Conservation (phyloP, 53 echinoderm and acorn worm species). For the Pentamera pediparva region DNA sequence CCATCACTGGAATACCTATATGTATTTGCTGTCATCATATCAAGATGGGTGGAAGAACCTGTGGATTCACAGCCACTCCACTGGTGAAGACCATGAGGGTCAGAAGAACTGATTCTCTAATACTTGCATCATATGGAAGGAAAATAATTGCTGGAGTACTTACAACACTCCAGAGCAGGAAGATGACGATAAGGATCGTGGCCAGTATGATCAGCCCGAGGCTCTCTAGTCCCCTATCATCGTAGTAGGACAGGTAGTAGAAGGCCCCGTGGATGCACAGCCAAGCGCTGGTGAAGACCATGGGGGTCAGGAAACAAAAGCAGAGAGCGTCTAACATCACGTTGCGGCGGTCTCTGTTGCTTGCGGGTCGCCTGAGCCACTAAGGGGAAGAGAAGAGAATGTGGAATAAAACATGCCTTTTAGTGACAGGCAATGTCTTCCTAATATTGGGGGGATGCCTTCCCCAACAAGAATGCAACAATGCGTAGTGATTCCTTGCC, state of each 20-base stretch:
- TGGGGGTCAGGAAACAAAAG: conserved; percentile 49
- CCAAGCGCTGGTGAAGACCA: conserved; percentile 57
- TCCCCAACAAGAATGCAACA: too few species aligned
- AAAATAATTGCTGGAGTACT: too few species aligned
- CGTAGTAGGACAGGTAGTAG: conserved; percentile 46
- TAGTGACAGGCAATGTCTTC: too few species aligned
- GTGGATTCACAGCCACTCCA: too few species aligned
- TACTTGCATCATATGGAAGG: too few species aligned
- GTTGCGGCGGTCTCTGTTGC: conserved; percentile 53
- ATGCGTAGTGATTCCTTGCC: too few species aligned
- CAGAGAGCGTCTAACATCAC: conserved; percentile 46
- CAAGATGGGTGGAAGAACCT: too few species aligned
- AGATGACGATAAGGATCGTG: conserved; percentile 53
- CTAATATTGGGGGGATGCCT: too few species aligned
- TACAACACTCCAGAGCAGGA: conserved; percentile 60
- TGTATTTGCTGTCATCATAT: too few species aligned
- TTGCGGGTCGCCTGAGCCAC: conserved; percentile 55
- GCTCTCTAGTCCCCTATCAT: conserved; percentile 49
- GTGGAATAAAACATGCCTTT: not conserved
- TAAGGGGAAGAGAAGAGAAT: not conserved
- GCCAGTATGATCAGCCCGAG: conserved; percentile 56
- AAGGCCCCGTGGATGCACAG: conserved; percentile 67
- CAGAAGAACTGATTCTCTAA: too few species aligned
- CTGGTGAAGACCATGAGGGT: too few species aligned
- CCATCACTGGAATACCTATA: too few species aligned